phyloP scores from a whole-genome alignment of 2,113 vertebrate species.

The Capra hircus region DNA sequence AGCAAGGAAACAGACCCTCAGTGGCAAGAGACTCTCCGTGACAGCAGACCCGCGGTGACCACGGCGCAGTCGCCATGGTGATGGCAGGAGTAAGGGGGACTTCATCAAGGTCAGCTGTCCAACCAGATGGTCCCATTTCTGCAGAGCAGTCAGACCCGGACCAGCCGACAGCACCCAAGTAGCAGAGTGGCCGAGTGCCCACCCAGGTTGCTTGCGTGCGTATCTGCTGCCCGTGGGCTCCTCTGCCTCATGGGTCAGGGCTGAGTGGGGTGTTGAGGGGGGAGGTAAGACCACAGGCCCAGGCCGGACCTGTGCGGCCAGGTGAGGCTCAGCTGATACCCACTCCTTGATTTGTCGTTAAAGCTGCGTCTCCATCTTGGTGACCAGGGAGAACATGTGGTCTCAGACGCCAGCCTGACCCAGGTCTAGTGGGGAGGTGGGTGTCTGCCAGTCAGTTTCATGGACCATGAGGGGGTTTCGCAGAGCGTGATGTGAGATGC shows the following conservation, averaged over 20 bases:
- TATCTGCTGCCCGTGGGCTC: not conserved
- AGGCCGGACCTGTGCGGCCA: rapidly evolving
- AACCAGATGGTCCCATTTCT: not conserved
- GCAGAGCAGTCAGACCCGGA: not conserved
- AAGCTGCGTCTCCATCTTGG: slow-evolving; percentile 74
- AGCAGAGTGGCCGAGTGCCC: not conserved
- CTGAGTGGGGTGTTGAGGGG: not conserved
- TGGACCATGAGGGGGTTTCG: slow-evolving; percentile 76
- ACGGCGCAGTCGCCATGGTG: not conserved
- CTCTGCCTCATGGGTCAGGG: not conserved
- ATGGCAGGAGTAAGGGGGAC: too few species aligned
- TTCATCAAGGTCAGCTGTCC: not conserved
- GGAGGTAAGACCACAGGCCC: not conserved
- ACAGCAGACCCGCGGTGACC: not conserved
- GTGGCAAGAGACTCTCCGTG: not conserved
- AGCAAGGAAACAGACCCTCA: not conserved
- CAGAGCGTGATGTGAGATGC: slow-evolving; percentile 78
- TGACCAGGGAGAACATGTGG: slow-evolving; percentile 74
- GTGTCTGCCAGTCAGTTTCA: slow-evolving; percentile 63
- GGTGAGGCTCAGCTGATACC: not conserved
- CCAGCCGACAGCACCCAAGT: not conserved
- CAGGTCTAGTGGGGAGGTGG: slow-evolving; percentile 68
- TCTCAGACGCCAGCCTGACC: slow-evolving; percentile 76
- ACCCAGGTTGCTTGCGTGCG: not conserved
- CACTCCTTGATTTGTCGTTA: slow-evolving; percentile 38